Percentiles rank a stretch among this genome's conserved stretches.
These are phyloP conservation scores for Dicranocentrus wangi DNA, from an alignment of 2,888 invertebrate species.

Conservation along the genomic window DNA sequence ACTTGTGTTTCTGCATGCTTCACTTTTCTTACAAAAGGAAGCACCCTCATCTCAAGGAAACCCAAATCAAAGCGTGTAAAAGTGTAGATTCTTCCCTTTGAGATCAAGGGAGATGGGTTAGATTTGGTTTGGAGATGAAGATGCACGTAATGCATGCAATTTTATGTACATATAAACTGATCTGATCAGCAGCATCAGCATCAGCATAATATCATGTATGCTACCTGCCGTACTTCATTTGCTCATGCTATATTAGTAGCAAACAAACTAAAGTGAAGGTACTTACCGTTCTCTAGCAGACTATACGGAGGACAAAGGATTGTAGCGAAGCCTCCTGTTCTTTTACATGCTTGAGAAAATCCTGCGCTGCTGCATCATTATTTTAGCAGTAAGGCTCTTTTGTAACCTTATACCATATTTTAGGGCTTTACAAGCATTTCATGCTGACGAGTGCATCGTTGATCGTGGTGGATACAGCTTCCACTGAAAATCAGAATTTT, in stretches of 20 bases:
- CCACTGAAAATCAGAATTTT: too few species aligned
- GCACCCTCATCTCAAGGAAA: conserved; percentile 43
- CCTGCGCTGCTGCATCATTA: neutral
- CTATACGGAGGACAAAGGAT: conserved; percentile 11
- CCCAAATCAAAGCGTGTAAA: conserved; percentile 6
- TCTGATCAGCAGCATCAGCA: too few species aligned
- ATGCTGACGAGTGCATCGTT: too few species aligned
- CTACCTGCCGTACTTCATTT: neutral
- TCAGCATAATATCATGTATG: too few species aligned
- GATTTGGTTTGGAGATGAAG: conserved; percentile 21
- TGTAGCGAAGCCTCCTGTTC: conserved; percentile 3
- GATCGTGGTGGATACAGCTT: too few species aligned
- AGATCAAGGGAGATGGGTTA: conserved; percentile 25
- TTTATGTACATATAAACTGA: conserved; percentile 14
- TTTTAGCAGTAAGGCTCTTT: neutral
- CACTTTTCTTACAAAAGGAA: conserved; percentile 25
- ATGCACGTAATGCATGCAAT: conserved; percentile 15
- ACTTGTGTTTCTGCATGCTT: conserved; percentile 3
- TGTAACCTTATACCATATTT: conserved; percentile 16
- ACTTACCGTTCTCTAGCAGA: neutral
- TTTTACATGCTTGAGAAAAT: conserved; percentile 10
- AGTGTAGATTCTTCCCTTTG: neutral
- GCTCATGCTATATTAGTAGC: neutral
- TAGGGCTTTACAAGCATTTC: too few species aligned
- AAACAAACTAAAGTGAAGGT: conserved; percentile 30